Evolutionary conservation across 2,888 invertebrate species (phyloP).

Genomic region (Lathronympha strigana): DNA sequence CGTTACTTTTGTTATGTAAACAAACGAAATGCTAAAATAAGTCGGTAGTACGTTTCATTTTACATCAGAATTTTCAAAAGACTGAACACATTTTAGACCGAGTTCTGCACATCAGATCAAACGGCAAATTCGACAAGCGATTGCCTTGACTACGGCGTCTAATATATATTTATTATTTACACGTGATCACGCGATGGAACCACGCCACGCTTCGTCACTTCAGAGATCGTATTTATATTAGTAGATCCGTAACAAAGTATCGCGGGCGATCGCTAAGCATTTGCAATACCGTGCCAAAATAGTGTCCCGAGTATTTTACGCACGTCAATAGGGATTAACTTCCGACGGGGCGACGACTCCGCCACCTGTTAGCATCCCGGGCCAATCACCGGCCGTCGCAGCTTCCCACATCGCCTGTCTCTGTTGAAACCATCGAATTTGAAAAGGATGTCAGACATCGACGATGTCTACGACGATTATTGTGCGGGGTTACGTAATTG

Average conservation of each 20-base stretch:
- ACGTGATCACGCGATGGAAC: too few species aligned
- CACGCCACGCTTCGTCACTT: too few species aligned
- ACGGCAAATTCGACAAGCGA: too few species aligned
- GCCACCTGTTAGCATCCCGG: constrained; percentile 55
- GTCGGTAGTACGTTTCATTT: too few species aligned
- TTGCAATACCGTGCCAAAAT: neutral
- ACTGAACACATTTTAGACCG: too few species aligned
- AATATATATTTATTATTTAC: too few species aligned
- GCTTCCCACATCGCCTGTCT: neutral
- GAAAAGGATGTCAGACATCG: constrained; percentile 9
- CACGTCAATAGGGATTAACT: constrained; percentile 54
- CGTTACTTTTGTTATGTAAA: constrained; percentile 20
- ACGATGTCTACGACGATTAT: constrained; percentile 3
- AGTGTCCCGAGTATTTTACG: constrained; percentile 34
- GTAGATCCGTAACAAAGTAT: neutral
- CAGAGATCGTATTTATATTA: neutral
- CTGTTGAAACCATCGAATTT: neutral
- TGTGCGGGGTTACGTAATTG: neutral
- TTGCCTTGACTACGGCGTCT: too few species aligned
- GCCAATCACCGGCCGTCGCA: constrained; percentile 50
- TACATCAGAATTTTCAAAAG: too few species aligned
- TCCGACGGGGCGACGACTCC: constrained; percentile 60
- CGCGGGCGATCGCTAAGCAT: neutral
- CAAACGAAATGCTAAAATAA: neutral
- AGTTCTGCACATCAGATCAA: too few species aligned